Percentiles rank a stretch among this genome's conserved stretches.
These are phyloP conservation scores for Clanis bilineata DNA, from an alignment of 2,888 invertebrate genomes.

Conservation along the genomic window DNA sequence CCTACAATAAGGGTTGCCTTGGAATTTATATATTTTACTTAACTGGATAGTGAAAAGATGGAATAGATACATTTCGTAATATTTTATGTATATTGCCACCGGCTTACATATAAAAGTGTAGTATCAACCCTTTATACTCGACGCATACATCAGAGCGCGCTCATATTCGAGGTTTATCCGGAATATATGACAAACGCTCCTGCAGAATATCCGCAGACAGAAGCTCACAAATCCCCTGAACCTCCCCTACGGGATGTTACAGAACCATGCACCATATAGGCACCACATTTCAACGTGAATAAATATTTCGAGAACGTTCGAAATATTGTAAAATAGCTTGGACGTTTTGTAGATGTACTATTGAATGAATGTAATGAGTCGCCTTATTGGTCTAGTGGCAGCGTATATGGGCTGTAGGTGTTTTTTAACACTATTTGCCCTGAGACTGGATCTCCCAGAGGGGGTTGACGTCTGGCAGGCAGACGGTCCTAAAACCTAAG, in stretches of 20 bases:
- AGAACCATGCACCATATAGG: not conserved
- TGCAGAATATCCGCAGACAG: not conserved
- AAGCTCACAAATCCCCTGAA: not conserved
- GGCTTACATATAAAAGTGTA: not conserved
- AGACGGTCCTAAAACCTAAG: too few species aligned
- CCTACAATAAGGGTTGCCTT: too few species aligned
- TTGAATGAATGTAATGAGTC: not conserved
- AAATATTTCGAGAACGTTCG: not conserved
- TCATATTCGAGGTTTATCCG: constrained; percentile 11
- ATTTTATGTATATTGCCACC: not conserved
- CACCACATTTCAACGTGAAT: not conserved
- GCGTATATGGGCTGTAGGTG: too few species aligned
- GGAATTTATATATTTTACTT: not conserved
- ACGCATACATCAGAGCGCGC: not conserved
- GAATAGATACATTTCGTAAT: not conserved
- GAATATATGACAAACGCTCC: constrained; percentile 7
- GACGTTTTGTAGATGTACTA: not conserved
- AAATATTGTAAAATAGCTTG: not conserved
- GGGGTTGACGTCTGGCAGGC: too few species aligned
- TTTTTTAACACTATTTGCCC: too few species aligned
- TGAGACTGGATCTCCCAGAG: too few species aligned
- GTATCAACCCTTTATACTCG: not conserved
- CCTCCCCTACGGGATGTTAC: not conserved
- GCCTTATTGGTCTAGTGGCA: not conserved
- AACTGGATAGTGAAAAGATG: not conserved